Conservation (phyloP, 92 coral and sea anemone genomes). For the Epizoanthus fatuus region DNA sequence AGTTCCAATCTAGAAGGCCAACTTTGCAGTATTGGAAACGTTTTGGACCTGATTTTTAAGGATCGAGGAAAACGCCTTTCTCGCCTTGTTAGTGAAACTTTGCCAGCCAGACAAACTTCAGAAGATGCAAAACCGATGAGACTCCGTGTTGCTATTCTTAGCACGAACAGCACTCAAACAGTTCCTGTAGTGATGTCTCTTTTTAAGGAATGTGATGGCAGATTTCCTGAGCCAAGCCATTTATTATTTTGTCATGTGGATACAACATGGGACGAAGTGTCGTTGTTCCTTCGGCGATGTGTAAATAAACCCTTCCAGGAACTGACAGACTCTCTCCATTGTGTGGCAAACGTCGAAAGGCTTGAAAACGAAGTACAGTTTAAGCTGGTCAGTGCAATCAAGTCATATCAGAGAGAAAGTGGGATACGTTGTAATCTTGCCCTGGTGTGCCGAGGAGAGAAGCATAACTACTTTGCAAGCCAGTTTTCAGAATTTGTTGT, state of each 20-base stretch:
- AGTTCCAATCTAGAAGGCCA: conserved; percentile 7
- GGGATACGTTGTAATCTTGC: neutral
- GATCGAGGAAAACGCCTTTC: conserved; percentile 16
- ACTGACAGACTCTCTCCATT: conserved; percentile 25
- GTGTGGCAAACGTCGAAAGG: conserved; percentile 63
- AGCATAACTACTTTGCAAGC: neutral
- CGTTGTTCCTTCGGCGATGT: conserved; percentile 50
- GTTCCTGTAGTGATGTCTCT: conserved; percentile 38
- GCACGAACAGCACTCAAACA: conserved; percentile 42
- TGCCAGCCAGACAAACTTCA: conserved; percentile 2
- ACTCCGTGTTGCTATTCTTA: conserved; percentile 52
- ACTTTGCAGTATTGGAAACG: conserved; percentile 35
- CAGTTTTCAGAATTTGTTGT: conserved; percentile 10
- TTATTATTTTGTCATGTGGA: conserved; percentile 46
- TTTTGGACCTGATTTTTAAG: conserved; percentile 38
- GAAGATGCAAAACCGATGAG: conserved; percentile 5
- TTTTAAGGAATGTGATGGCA: conserved; percentile 39
- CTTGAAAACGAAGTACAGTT: conserved; percentile 57
- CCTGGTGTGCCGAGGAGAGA: conserved; percentile 6
- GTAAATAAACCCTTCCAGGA: conserved; percentile 1
- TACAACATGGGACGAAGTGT: conserved; percentile 59
- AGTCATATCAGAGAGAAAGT: neutral
- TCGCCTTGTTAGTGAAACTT: neutral
- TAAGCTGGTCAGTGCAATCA: conserved; percentile 41
- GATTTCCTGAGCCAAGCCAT: conserved; percentile 56